Conservation (phyloP, 2,113 vertebrate genomes). For the Psilopogon haemacephalus region DNA sequence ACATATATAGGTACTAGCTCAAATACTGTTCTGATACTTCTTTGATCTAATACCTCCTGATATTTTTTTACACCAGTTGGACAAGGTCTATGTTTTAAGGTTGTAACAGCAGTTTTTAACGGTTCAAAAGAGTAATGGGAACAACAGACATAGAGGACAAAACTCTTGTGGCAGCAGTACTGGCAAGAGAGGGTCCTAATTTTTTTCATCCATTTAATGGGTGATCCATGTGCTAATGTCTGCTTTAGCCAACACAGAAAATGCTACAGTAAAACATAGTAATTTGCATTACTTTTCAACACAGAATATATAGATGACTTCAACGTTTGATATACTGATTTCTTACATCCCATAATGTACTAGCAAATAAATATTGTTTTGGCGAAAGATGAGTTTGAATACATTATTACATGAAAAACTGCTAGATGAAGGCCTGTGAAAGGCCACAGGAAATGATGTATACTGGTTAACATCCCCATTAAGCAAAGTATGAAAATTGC, state of each 20-base stretch:
- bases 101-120: not conserved
- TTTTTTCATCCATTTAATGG: slow-evolving; percentile 13
- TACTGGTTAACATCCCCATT: slow-evolving; percentile 20
- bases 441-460: slow-evolving; percentile 2
- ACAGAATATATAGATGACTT: not conserved
- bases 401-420: slow-evolving; percentile 30
- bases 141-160: slow-evolving; percentile 18
- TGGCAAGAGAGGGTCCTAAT: slow-evolving; percentile 20
- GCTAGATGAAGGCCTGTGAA: not conserved
- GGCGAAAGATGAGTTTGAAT: slow-evolving; percentile 6
- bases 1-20: not conserved
- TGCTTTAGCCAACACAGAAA: not conserved
- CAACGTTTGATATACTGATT: slow-evolving; percentile 20
- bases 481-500: slow-evolving; percentile 45
- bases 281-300: slow-evolving; percentile 27
- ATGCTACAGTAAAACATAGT: not conserved
- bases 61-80: not conserved
- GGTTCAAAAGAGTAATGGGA: not conserved
- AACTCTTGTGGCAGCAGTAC: slow-evolving; percentile 19
- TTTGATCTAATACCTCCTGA: not conserved
- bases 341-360: not conserved
- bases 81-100: not conserved
- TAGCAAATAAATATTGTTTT: slow-evolving; percentile 51
- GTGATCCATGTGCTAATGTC: not conserved
- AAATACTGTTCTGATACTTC: not conserved